These are phyloP conservation scores for Apeira syringaria DNA, from an alignment of 2,888 invertebrate genomes.

Conservation along the genomic window DNA sequence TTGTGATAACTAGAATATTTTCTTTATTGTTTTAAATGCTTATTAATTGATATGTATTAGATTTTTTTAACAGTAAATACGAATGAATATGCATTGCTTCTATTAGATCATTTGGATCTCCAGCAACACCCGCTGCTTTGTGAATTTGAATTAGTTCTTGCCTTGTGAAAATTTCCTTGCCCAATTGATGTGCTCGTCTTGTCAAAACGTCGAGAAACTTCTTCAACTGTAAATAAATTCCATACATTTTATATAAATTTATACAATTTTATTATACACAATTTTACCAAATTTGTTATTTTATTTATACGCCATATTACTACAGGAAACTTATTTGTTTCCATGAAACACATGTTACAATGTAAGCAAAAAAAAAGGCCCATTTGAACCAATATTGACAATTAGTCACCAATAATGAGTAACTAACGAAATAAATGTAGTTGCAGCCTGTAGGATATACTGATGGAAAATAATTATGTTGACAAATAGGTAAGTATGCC, in stretches of 20 bases:
- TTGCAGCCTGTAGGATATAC: no score
- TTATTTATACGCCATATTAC: background rate
- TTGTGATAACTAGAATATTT: no score
- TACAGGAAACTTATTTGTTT: no score
- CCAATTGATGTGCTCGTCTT: constrained; percentile 84
- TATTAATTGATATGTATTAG: constrained; percentile 86
- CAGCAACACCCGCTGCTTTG: constrained; percentile 84
- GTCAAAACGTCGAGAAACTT: constrained; percentile 88
- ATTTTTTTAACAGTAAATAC: constrained; percentile 91
- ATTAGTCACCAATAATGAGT: no score
- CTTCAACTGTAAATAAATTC: constrained; percentile 82
- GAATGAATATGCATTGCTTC: constrained; percentile 93
- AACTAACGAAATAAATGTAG: no score
- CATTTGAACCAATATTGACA: no score
- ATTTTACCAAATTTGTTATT: background rate
- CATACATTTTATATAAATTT: background rate
- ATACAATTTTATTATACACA: background rate
- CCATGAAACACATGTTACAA: no score
- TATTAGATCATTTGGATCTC: constrained; percentile 88
- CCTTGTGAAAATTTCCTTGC: constrained; percentile 88
- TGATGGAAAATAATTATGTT: no score
- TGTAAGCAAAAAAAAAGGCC: no score
- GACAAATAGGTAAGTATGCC: no score
- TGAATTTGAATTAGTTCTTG: constrained; percentile 91
- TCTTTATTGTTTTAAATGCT: constrained; percentile 44